Conservation (phyloP, 1,140 invertebrate genomes). For the Copidosoma floridanum region DNA sequence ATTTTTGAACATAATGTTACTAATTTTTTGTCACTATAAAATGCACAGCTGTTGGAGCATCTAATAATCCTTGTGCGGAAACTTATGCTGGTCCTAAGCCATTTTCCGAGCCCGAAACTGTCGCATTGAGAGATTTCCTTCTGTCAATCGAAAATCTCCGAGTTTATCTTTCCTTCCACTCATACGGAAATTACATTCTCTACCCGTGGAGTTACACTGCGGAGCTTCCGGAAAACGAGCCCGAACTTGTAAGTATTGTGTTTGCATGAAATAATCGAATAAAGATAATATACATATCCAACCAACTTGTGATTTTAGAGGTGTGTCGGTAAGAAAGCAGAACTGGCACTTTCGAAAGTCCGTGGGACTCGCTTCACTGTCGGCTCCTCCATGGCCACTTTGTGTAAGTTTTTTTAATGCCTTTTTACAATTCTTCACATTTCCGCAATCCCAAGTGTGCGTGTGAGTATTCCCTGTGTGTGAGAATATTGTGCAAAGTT, state of each 20-base stretch:
- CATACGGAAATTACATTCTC: conserved; percentile 65
- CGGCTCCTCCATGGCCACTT: conserved; percentile 62
- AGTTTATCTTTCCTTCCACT: conserved; percentile 71
- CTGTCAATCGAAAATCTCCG: too few species aligned
- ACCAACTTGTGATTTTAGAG: conserved; percentile 13
- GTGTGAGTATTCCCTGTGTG: too few species aligned
- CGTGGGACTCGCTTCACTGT: conserved; percentile 56
- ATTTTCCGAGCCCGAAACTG: conserved; percentile 76
- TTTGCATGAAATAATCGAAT: too few species aligned
- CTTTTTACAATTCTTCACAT: too few species aligned
- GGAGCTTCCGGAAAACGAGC: conserved; percentile 51
- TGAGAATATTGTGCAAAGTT: too few species aligned
- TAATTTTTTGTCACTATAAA: neutral
- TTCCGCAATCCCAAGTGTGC: too few species aligned
- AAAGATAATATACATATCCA: too few species aligned
- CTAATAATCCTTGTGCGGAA: conserved; percentile 65
- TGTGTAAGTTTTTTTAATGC: conserved; percentile 53
- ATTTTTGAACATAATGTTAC: neutral
- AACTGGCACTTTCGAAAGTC: conserved; percentile 43
- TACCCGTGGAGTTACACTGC: conserved; percentile 74
- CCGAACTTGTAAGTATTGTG: conserved; percentile 51
- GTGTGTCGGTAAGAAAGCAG: conserved; percentile 44
- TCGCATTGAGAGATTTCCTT: conserved; percentile 60
- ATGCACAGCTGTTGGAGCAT: conserved; percentile 57
- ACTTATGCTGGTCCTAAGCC: conserved; percentile 68